Percentiles rank a stretch among this genome's conserved stretches.
Evolutionary conservation across 1,140 invertebrate genomes (phyloP).

Genomic region (Belonocnema kinseyi): DNA sequence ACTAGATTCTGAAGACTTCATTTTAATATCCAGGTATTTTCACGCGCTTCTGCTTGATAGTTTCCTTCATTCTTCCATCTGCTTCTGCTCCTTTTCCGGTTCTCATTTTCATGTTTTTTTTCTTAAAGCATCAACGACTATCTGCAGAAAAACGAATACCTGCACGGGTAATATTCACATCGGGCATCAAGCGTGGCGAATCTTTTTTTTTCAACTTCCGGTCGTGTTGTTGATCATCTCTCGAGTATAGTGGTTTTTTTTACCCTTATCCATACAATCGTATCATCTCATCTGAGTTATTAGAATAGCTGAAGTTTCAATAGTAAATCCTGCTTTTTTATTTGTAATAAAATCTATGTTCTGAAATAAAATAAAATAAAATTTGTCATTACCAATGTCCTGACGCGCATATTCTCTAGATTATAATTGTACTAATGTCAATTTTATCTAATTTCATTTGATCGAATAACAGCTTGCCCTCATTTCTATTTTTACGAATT

Average conservation of each 20-base stretch:
- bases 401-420: no score
- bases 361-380: no score
- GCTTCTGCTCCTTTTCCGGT: slow-evolving; percentile 19
- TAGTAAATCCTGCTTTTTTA: no score
- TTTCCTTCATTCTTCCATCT: slow-evolving; percentile 7
- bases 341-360: no score
- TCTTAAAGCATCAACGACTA: slow-evolving; percentile 9
- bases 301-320: no score
- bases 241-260: slow-evolving; percentile 1
- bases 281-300: background rate
- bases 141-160: slow-evolving; percentile 33
- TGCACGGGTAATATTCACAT: background rate
- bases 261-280: background rate
- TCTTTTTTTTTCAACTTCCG: slow-evolving; percentile 30
- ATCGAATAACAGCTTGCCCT: no score
- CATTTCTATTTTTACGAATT: no score
- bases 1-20: background rate
- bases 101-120: slow-evolving; percentile 31
- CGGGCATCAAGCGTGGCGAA: slow-evolving; percentile 35
- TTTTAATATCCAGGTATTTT: background rate
- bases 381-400: no score
- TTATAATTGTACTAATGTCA: no score
- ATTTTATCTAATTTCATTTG: no score
- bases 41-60: background rate
- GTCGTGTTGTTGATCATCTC: background rate